phyloP scores from a whole-genome alignment of 2,888 invertebrate genomes.

The Zhengitettix transpicula region DNA sequence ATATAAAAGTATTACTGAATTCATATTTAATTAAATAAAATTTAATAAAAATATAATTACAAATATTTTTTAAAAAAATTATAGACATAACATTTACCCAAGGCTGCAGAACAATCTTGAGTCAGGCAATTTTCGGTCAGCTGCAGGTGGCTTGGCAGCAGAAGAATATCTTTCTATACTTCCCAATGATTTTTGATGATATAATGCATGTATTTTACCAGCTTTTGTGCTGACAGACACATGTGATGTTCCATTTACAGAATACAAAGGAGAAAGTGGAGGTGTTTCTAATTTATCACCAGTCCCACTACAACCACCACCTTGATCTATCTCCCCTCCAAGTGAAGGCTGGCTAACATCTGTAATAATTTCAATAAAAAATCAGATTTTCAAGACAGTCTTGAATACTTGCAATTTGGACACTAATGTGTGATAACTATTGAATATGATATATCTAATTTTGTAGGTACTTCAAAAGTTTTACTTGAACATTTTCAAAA shows the following conservation, averaged over 20 bases:
- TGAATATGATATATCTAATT: too few relatives aligned
- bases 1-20: background rate
- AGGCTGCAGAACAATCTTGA: too few relatives aligned
- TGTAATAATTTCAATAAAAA: slow-evolving; percentile 18
- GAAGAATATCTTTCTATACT: slow-evolving; percentile 43
- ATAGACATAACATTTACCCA: background rate
- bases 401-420: too few relatives aligned
- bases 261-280: slow-evolving; percentile 43
- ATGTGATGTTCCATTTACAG: slow-evolving; percentile 26
- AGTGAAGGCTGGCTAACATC: slow-evolving; percentile 63
- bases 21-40: background rate
- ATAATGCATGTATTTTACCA: slow-evolving; percentile 28
- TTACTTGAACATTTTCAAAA: too few relatives aligned
- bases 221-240: slow-evolving; percentile 25
- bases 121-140: too few relatives aligned
- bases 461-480: too few relatives aligned
- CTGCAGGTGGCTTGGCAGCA: too few relatives aligned
- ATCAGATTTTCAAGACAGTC: background rate
- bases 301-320: slow-evolving; percentile 16
- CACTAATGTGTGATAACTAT: too few relatives aligned
- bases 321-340: slow-evolving; percentile 44
- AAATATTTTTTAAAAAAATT: background rate
- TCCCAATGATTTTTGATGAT: slow-evolving; percentile 15
- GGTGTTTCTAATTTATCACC: slow-evolving; percentile 33
- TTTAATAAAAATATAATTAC: background rate